Conservation (phyloP, 2,797 vertebrate species). For the Pelobates cultripes region DNA sequence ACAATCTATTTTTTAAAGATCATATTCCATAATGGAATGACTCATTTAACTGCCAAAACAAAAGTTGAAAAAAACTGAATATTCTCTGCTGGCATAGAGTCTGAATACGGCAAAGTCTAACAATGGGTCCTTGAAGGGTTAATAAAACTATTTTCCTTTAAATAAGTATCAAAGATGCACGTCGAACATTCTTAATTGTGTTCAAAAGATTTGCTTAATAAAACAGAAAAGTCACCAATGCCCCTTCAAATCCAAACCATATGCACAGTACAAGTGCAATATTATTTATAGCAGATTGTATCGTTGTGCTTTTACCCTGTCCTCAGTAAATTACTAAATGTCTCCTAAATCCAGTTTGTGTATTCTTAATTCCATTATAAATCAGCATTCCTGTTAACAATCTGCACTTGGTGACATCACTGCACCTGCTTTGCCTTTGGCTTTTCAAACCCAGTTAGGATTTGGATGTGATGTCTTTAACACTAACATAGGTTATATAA, state of each 20-base stretch:
- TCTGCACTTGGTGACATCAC: conserved; percentile 54
- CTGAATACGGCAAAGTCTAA: no score
- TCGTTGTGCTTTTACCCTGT: no score
- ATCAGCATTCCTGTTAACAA: conserved; percentile 58
- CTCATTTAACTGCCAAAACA: no score
- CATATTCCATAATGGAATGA: no score
- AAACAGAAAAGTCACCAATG: not conserved
- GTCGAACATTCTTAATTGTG: not conserved
- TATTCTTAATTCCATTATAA: conserved; percentile 34
- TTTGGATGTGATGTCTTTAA: conserved; percentile 57
- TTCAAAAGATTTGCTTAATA: conserved; percentile 9
- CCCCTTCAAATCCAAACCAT: not conserved
- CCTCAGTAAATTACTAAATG: not conserved
- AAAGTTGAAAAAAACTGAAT: no score
- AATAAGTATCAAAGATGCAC: no score
- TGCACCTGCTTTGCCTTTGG: conserved; percentile 67
- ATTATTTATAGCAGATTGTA: conserved; percentile 5
- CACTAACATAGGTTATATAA: conserved; percentile 43
- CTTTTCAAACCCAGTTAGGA: conserved; percentile 60
- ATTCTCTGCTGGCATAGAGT: no score
- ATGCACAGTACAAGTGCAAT: not conserved
- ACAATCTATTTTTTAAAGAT: no score
- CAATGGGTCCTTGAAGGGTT: no score
- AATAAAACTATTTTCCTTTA: no score
- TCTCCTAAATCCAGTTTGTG: conserved; percentile 1